phyloP scores from a whole-genome alignment of 2,888 invertebrate species.

The Hirtodrosophila trivittata region DNA sequence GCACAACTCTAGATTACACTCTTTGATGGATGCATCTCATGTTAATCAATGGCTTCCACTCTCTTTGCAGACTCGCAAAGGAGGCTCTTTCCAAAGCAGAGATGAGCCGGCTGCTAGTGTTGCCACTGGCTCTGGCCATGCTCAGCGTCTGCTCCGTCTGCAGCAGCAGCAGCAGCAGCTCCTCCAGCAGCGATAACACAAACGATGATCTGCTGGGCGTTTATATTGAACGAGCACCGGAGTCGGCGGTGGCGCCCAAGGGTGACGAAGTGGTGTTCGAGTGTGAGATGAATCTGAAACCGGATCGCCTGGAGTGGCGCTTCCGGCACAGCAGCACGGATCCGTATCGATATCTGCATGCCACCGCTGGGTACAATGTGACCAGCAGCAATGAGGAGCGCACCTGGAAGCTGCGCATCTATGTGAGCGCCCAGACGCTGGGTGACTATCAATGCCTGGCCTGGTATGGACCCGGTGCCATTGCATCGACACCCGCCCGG shows the following conservation, averaged over 20 bases:
- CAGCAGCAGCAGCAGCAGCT: conserved; percentile 9
- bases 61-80: too few species aligned
- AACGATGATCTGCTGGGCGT: conserved; percentile 85
- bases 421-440: conserved; percentile 85
- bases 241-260: conserved; percentile 91
- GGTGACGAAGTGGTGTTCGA: conserved; percentile 92
- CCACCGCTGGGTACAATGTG: conserved; percentile 80
- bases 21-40: too few species aligned
- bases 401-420: conserved; percentile 84
- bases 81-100: too few species aligned
- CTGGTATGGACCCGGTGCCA: conserved; percentile 91
- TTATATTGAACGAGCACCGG: conserved; percentile 90
- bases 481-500: conserved; percentile 92
- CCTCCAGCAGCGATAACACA: conserved; percentile 24
- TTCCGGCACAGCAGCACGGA: conserved; percentile 85
- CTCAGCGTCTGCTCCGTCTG: conserved; percentile 12
- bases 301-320: conserved; percentile 91
- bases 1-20: too few species aligned
- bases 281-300: conserved; percentile 91
- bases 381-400: conserved; percentile 79
- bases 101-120: conserved; percentile 7
- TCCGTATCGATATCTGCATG: conserved; percentile 52
- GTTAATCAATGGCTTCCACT: too few species aligned
- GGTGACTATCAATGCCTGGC: conserved; percentile 93
- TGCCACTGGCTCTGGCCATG: conserved; percentile 15